Base-by-base conservation (phyloP, 1,140 invertebrate genomes). In the Melitaea cinxia region DNA sequence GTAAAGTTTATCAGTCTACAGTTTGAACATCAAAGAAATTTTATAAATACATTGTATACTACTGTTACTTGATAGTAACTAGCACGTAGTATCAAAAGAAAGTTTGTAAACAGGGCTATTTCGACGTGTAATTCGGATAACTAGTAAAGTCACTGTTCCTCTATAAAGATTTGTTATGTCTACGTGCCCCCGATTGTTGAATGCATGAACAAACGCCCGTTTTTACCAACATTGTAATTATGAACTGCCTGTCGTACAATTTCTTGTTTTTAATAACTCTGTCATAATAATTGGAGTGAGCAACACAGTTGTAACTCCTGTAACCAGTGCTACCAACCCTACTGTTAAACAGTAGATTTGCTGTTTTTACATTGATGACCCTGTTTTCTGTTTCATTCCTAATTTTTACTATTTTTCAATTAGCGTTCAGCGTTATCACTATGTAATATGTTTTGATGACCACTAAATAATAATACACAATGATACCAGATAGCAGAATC, bases 251-350 rank as follows among this genome's bases (percentile, higher is more conserved):
- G 17, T 2, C 24, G 24, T 52, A 28, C n/a, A 4, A 10, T 23
- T 45, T 28, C 23, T 45, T n/a, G 23, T 19, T 26, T 42, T 28
- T 45, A 57, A 17, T 33, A 21, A 33, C 28, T 49, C 14, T 56
- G 17, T 23, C 49, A 42, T 33, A 62, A 66, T 58, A 52, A 21
- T 7, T 28, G 30, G 74, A 73, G 30, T n/a, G 57, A 64, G 65
- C 65, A 14, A 54, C 30, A 57, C 21, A 2, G 14, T 3, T 37
- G 14, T 45, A 35, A 39, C 62, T 68, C 33, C 58, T 66, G 63
- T 67, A 70, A 33, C 30, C n/a, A n/a, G n/a, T n/a, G n/a, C n/a
- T n/a, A n/a, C n/a, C n/a, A n/a, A n/a, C n/a, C n/a, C n/a, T n/a
- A n/a, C n/a, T n/a, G n/a, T n/a, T n/a, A n/a, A n/a, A n/a, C n/a